Percentiles rank a stretch among this genome's conserved stretches.
Evolutionary conservation across 64 coral and sea anemone genomes (phyloP).

Genomic region (Stichodactyla helianthus): DNA sequence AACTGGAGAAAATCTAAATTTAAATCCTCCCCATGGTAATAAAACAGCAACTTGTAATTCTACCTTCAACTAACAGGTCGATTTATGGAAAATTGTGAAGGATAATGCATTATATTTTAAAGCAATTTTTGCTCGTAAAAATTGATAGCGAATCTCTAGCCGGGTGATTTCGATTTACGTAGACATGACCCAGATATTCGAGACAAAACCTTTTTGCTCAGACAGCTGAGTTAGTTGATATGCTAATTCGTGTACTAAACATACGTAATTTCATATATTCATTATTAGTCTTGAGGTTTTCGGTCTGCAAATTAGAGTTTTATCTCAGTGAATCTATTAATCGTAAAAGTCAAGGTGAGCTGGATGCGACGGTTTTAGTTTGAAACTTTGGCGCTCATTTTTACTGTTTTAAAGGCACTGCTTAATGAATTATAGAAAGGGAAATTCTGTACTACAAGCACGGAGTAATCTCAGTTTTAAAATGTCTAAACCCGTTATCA

Average conservation of each 20-base stretch:
- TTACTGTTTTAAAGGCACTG: background rate
- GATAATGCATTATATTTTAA: background rate
- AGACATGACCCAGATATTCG: background rate
- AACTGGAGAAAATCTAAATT: background rate
- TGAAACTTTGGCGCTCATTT: background rate
- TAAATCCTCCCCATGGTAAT: background rate
- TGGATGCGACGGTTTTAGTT: background rate
- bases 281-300: background rate
- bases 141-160: background rate
- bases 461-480: no score
- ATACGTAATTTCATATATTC: background rate
- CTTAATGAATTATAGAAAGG: background rate
- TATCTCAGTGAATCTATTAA: background rate
- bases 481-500: no score
- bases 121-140: background rate
- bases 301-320: background rate
- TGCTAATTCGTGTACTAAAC: constrained; percentile 5
- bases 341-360: background rate
- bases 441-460: background rate
- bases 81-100: background rate
- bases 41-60: background rate
- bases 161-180: background rate
- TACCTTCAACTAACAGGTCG: background rate
- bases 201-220: background rate
- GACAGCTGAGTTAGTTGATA: background rate